A percentile compares a stretch with the other conserved stretches of the same genome.
These are phyloP conservation scores for Antrozous pallidus DNA, from an alignment of 2,797 vertebrate genomes.

Conservation along the genomic window DNA sequence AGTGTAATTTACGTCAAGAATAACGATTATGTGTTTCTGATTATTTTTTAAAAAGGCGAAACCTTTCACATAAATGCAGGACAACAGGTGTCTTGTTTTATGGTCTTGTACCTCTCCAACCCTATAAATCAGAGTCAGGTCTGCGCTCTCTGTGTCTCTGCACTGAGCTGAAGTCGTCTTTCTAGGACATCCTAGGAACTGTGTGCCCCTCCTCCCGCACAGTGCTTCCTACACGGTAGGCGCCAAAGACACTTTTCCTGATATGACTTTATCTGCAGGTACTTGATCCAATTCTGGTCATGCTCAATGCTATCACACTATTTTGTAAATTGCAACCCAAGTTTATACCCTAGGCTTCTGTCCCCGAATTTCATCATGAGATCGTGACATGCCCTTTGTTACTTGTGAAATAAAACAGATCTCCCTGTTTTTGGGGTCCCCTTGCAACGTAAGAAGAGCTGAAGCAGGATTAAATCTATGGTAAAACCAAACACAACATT, in stretches of 20 bases:
- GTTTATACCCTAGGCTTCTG: not conserved
- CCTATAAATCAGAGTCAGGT: slow-evolving; percentile 19
- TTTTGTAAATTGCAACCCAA: slow-evolving; percentile 7
- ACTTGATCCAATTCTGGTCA: slow-evolving; percentile 24
- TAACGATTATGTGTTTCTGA: slow-evolving; percentile 50
- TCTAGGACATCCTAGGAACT: not conserved
- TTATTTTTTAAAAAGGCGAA: slow-evolving; percentile 60
- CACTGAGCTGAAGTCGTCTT: not conserved
- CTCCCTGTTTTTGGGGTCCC: not conserved
- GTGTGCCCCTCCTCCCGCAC: not conserved
- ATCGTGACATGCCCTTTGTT: not conserved
- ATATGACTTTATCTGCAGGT: slow-evolving; percentile 34
- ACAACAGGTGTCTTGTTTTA: slow-evolving; percentile 75
- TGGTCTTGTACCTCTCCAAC: not conserved
- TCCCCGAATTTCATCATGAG: slow-evolving; percentile 15
- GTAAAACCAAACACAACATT: slow-evolving; percentile 12
- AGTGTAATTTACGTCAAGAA: slow-evolving; percentile 68
- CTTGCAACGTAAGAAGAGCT: not conserved
- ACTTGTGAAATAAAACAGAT: slow-evolving; percentile 44
- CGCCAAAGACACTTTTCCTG: slow-evolving; percentile 41
- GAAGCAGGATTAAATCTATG: slow-evolving; percentile 27
- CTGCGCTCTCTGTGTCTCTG: not conserved
- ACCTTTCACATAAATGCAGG: slow-evolving; percentile 39
- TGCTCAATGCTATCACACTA: not conserved
- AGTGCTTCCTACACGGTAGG: not conserved